These are phyloP conservation scores for Cepaea nemoralis DNA, from an alignment of 1,140 invertebrate species.

Conservation along the genomic window DNA sequence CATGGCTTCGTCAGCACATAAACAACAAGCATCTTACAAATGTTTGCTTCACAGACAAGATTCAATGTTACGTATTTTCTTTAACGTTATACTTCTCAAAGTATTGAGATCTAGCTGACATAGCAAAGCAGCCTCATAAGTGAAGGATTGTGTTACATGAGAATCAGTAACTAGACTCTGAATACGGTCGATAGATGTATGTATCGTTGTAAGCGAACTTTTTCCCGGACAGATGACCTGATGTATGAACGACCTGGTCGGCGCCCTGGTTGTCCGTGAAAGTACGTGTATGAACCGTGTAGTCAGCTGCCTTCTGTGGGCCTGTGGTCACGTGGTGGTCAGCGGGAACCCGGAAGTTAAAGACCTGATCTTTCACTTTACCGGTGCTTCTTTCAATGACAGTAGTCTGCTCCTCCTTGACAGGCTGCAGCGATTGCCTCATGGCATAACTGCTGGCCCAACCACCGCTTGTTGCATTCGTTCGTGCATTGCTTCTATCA, in stretches of 20 bases:
- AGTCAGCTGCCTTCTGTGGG: not conserved
- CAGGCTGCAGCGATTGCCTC: not conserved
- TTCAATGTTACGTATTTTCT: too few species aligned
- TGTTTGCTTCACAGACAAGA: too few species aligned
- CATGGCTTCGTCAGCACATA: too few species aligned
- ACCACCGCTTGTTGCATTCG: not conserved
- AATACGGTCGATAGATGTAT: constrained; percentile 23
- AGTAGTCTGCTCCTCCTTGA: not conserved
- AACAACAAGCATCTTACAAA: too few species aligned
- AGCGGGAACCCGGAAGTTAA: not conserved
- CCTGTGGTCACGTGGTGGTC: not conserved
- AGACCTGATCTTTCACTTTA: not conserved
- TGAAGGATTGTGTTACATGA: too few species aligned
- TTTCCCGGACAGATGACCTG: constrained; percentile 4
- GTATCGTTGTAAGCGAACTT: constrained; percentile 11
- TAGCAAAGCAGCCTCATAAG: too few species aligned
- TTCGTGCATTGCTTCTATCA: not conserved
- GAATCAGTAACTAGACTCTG: constrained; percentile 16
- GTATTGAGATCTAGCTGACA: too few species aligned
- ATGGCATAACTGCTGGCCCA: not conserved
- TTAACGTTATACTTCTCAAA: too few species aligned
- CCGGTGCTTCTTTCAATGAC: not conserved
- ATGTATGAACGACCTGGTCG: not conserved
- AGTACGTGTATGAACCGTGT: not conserved
- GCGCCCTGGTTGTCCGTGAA: not conserved